Evolutionary conservation across 2,888 invertebrate species (phyloP), one percentile per base, ranked within the genome.

Genomic region (Cephalotes varians): DNA sequence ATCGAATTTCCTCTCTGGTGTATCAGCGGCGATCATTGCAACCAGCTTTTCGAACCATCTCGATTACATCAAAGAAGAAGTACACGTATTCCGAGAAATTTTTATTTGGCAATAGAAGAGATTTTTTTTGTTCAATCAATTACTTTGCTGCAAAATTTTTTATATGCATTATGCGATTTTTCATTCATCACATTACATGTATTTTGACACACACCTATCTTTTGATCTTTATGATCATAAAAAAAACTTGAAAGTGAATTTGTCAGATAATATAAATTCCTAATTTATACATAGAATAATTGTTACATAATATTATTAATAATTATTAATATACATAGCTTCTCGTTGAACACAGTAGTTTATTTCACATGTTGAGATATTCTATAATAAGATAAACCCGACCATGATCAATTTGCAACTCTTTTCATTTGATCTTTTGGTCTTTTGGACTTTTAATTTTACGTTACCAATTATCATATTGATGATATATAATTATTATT

Each of bases 1-100:
- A 85, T 85, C 88, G 87, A 87, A 86, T 90, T 85, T 88, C 86
- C 62, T 76, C 76, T 81, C 65, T 34, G 21, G 34, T 31, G 18
- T 71, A 79, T 79, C 77, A n/a, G n/a, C n/a, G n/a, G n/a, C n/a
- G 77, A 81, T 81, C 21, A 62, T 62, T 37, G 21, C 60, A 44
- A 28, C 21, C 31, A 56, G 44, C 12, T 31, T 67, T 67, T 77
- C 15, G 15, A 64, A 64, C 34, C 40, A 10, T 58, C 56, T 69
- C 56, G 56, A 44, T 44, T 44, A 56, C 44, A 28, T 15, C 51
- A 44, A 69, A 79, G 21, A 51, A 64, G 9, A 37, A 12, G 9
- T 40, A 21, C 21, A 15, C 9, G 12, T 54, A 21, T 34, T 44
- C 44, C 28, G n/a, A 54, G 1, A 7, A 67, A 67, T 56, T 40